These are phyloP conservation scores for Lacanobia oleracea DNA, from an alignment of 2,888 invertebrate genomes.

Conservation along the genomic window DNA sequence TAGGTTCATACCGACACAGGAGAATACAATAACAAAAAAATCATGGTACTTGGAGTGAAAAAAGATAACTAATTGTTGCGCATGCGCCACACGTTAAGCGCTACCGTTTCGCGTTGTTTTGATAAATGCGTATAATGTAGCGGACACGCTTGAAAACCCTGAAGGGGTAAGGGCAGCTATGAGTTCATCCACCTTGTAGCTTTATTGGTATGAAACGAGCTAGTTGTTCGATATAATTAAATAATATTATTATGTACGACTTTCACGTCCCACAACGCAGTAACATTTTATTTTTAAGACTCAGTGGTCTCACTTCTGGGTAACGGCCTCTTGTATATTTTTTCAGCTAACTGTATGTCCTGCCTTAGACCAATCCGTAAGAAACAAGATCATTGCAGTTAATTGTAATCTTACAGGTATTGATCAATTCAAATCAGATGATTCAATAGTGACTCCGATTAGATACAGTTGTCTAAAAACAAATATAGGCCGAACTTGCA, in stretches of 20 bases:
- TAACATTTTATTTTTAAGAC: too few relatives aligned
- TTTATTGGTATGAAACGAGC: background rate
- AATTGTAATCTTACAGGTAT: too few relatives aligned
- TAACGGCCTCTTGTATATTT: too few relatives aligned
- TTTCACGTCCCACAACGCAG: too few relatives aligned
- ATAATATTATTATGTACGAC: background rate
- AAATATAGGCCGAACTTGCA: too few relatives aligned
- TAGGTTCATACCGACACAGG: background rate
- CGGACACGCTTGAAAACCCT: constrained; percentile 39
- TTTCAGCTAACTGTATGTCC: too few relatives aligned
- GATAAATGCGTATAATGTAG: constrained; percentile 37
- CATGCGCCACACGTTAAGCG: constrained; percentile 5
- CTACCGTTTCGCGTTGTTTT: constrained; percentile 30
- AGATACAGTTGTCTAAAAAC: too few relatives aligned
- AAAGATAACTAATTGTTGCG: constrained; percentile 21
- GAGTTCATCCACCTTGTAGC: constrained; percentile 26
- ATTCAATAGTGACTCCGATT: too few relatives aligned
- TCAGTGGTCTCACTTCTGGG: too few relatives aligned
- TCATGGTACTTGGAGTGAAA: background rate
- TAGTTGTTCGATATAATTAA: background rate
- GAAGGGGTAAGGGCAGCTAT: constrained; percentile 18
- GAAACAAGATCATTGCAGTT: too few relatives aligned
- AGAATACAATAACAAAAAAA: background rate
- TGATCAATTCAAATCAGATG: too few relatives aligned
- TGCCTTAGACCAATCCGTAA: too few relatives aligned